A percentile compares a stretch with the other conserved stretches of the same genome.
These are phyloP conservation scores for Drosophila lowei DNA, from an alignment of 1,140 invertebrate species.

Conservation along the genomic window DNA sequence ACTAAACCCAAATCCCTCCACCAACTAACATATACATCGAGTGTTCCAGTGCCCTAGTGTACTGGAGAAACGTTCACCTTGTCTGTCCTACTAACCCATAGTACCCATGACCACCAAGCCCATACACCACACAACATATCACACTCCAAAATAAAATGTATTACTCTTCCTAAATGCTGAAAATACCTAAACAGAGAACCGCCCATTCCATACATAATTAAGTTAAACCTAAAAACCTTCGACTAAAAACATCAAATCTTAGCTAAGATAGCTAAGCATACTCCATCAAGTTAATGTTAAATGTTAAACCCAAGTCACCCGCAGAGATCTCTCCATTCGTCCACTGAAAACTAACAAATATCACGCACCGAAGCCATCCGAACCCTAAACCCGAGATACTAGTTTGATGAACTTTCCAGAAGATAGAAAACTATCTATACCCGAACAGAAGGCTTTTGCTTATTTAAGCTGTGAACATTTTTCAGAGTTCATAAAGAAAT, in stretches of 20 bases:
- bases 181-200: slow-evolving; percentile 48
- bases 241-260: slow-evolving; percentile 41
- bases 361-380: background rate
- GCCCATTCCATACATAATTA: slow-evolving; percentile 35
- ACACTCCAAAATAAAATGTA: slow-evolving; percentile 28
- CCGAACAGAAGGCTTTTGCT: no score
- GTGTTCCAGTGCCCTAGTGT: slow-evolving; percentile 20
- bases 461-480: no score
- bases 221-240: slow-evolving; percentile 40
- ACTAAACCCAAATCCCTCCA: slow-evolving; percentile 35
- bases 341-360: slow-evolving; percentile 23
- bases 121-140: slow-evolving; percentile 30
- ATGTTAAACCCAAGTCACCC: slow-evolving; percentile 15
- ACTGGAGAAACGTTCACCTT: slow-evolving; percentile 14
- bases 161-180: slow-evolving; percentile 32
- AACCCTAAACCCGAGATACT: background rate
- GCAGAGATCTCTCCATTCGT: slow-evolving; percentile 6
- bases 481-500: no score
- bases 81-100: slow-evolving; percentile 16
- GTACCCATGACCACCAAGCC: slow-evolving; percentile 12
- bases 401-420: no score
- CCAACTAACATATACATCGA: slow-evolving; percentile 1
- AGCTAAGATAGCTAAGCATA: slow-evolving; percentile 44
- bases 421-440: no score
- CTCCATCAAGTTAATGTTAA: slow-evolving; percentile 48